A percentile compares a stretch with the other conserved stretches of the same genome.
Conservation (phyloP, 2,888 invertebrate genomes). For the Esperia sulphurella region DNA sequence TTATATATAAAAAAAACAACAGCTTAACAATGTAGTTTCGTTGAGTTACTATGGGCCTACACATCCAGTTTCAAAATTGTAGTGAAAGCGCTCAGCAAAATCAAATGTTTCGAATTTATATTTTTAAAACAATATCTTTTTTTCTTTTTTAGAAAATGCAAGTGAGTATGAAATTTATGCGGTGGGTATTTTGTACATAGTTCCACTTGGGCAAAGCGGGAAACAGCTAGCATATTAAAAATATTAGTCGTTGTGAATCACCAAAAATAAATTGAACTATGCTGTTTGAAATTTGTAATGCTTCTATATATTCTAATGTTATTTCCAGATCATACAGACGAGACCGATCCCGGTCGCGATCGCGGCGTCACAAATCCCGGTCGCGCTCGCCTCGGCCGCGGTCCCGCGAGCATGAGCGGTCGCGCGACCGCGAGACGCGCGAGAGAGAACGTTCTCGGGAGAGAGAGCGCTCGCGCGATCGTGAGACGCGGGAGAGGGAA, state of each 20-base stretch:
- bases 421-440: constrained; percentile 63
- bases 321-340: constrained; percentile 72
- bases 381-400: constrained; percentile 81
- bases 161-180: constrained; percentile 1
- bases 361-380: constrained; percentile 81
- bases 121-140: constrained; percentile 4
- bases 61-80: no score
- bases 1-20: no score
- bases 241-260: no score
- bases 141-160: constrained; percentile 6
- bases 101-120: not conserved
- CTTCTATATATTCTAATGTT: not conserved
- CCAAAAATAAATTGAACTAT: no score
- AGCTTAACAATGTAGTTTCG: no score
- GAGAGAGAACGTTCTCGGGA: constrained; percentile 43
- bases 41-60: no score
- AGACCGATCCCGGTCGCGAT: constrained; percentile 52
- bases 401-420: constrained; percentile 13
- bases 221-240: no score
- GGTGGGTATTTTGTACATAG: no score
- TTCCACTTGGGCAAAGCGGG: no score
- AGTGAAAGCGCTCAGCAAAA: no score
- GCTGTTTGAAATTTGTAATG: no score
- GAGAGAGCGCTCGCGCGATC: constrained; percentile 31
- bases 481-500: constrained; percentile 59